A percentile compares a stretch with the other conserved stretches of the same genome.
Evolutionary conservation across 2,888 invertebrate genomes (phyloP).

Genomic region (Crossocerus cetratus): DNA sequence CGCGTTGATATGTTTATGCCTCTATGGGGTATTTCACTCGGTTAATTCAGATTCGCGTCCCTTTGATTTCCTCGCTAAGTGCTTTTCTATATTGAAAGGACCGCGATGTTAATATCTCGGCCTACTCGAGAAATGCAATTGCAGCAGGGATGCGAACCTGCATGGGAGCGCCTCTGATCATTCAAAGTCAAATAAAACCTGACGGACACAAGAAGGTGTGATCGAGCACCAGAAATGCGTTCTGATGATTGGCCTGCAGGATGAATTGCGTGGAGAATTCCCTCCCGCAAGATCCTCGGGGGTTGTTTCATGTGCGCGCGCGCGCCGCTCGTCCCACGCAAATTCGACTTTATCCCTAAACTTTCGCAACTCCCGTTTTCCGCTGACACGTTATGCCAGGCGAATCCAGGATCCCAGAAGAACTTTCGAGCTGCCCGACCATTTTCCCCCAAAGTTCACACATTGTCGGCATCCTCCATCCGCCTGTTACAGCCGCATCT

Average conservation of each 20-base stretch:
- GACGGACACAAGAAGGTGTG: too few species aligned
- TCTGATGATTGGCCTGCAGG: too few species aligned
- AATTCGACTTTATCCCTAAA: slow-evolving; percentile 29
- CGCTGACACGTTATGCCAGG: slow-evolving; percentile 27
- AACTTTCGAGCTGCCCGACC: slow-evolving; percentile 14
- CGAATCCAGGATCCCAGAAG: slow-evolving; percentile 31
- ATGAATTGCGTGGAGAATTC: slow-evolving; percentile 11
- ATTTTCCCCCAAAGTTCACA: slow-evolving; percentile 37
- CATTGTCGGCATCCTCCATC: slow-evolving; percentile 24
- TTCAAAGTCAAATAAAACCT: too few species aligned
- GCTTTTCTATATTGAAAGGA: too few species aligned
- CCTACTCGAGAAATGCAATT: too few species aligned
- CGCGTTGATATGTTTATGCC: not conserved
- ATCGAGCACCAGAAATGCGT: too few species aligned
- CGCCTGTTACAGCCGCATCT: slow-evolving; percentile 30
- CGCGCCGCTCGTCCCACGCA: not conserved
- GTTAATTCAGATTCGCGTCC: slow-evolving; percentile 3
- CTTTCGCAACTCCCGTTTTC: slow-evolving; percentile 46
- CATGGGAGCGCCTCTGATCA: too few species aligned
- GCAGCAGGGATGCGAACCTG: too few species aligned
- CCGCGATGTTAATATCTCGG: too few species aligned
- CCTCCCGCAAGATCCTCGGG: slow-evolving; percentile 3
- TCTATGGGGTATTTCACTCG: slow-evolving; percentile 3
- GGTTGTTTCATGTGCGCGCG: not conserved
- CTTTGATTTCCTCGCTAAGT: not conserved